Evolutionary conservation across 2,797 vertebrate genomes (phyloP).

Genomic region (Schizopygopsis malacanthus): DNA sequence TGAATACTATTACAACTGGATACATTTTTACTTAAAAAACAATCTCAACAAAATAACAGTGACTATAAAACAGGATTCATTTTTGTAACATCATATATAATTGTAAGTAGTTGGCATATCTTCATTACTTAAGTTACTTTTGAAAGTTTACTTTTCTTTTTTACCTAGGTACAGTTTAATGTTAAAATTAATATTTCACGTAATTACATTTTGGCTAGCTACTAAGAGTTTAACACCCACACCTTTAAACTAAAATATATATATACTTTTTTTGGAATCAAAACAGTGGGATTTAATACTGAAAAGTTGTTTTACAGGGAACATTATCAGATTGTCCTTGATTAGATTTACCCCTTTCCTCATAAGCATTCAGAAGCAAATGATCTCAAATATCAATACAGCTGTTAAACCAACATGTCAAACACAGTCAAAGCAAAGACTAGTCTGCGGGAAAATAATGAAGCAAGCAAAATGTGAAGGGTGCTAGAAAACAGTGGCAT

Average conservation of each 20-base stretch:
- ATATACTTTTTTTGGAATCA: too few relatives aligned
- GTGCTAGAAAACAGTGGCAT: neutral
- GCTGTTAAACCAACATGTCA: neutral
- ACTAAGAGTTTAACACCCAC: neutral
- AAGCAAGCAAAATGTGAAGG: neutral
- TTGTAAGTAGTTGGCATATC: neutral
- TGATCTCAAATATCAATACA: slow-evolving; percentile 5
- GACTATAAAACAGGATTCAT: neutral
- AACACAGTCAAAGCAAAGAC: slow-evolving; percentile 3
- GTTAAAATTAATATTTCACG: neutral
- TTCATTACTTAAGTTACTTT: too few relatives aligned
- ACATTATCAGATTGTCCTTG: neutral
- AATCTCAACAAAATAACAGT: neutral
- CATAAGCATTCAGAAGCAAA: neutral
- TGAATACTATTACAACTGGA: neutral
- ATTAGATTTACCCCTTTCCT: neutral
- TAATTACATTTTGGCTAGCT: neutral
- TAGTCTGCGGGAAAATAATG: neutral
- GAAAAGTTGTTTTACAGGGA: neutral
- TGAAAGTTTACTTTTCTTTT: neutral
- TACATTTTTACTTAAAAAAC: neutral
- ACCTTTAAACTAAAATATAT: neutral
- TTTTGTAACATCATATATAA: neutral
- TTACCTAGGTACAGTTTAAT: neutral
- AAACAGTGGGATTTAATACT: slow-evolving; percentile 7